A percentile compares a stretch with the other conserved stretches of the same genome.
These are phyloP conservation scores for Zaprionus ornatus DNA, from an alignment of 1,140 invertebrate species.

Conservation along the genomic window DNA sequence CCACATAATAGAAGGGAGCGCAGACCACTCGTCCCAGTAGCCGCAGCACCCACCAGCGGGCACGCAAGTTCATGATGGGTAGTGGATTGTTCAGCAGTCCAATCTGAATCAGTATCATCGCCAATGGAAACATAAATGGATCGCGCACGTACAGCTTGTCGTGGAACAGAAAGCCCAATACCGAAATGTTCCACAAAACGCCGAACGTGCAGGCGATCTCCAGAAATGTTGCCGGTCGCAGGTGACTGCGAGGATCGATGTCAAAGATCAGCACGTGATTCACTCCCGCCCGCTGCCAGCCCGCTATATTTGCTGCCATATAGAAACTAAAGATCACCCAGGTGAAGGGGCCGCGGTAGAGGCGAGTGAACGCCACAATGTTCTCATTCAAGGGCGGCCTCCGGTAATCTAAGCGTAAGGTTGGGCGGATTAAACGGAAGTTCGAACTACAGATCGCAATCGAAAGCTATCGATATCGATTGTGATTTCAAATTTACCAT, in stretches of 20 bases:
- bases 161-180: constrained; percentile 84
- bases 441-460: neutral
- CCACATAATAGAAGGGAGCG: constrained; percentile 93
- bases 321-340: constrained; percentile 89
- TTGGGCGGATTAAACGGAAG: neutral
- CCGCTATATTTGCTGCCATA: constrained; percentile 90
- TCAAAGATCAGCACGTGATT: constrained; percentile 93
- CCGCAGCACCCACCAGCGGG: constrained; percentile 84
- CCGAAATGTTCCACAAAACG: constrained; percentile 88
- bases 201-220: constrained; percentile 89
- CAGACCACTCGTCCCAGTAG: constrained; percentile 87
- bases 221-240: constrained; percentile 88
- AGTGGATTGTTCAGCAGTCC: constrained; percentile 88
- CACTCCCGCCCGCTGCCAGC: constrained; percentile 90
- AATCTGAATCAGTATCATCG: constrained; percentile 86
- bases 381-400: constrained; percentile 36
- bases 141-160: constrained; percentile 85
- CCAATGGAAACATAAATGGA: constrained; percentile 87
- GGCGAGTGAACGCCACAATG: constrained; percentile 51
- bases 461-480: no score
- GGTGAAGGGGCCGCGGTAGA: constrained; percentile 89
- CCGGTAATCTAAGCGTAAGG: constrained; percentile 67
- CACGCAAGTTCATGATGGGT: constrained; percentile 86
- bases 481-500: no score
- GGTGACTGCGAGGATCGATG: constrained; percentile 90